Base-by-base conservation (phyloP, 2,797 vertebrate genomes). In the Melanotaenia trifasciata region DNA sequence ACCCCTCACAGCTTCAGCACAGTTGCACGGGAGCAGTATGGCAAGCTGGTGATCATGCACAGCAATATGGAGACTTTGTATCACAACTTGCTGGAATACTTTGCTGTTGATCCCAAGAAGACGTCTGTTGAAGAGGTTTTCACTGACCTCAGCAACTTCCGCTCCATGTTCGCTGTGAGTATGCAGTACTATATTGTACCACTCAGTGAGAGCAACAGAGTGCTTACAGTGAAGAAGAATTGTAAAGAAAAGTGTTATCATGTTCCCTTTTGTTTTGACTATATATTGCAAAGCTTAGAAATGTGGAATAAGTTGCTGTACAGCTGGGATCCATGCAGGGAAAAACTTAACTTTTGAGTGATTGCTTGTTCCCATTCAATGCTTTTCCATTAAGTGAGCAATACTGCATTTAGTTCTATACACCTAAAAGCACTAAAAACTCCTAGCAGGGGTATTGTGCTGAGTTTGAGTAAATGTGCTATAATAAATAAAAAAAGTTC, bases 71-170 rank as follows among this genome's bases (percentile, higher is more conserved):
- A 95, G 80, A 94, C 94, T 0, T 91, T 96, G 8, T 98, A 95
- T 90, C 95, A 94, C 78, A 96, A 93, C 4, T 51, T 96, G 75
- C 92, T 98, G 94, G 89, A 90, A 30, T 99, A 96, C 91, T 99
- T 96, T 56, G 95, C 96, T 3, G 68, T 98, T 14, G 96, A 99
- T 86, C 80, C 95, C 63, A 99, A 98, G 94, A 99, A 99, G 90
- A 96, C 96, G 14, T 97, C 96, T 0, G 94, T 98, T 75, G 97
- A 99, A 79, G 97, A 99, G 73, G 93, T 99, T 74, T 96, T 99
- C 80, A 96, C 93, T 0, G 97, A 99, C 83, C 90, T 99, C 84
- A 97, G 94, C 93, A 98, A 97, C 94, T 99, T 99, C 93, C 96
- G 95, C 75, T 90, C 93, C 59, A 96, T 96, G 94, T 98, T 99